phyloP scores from a whole-genome alignment of 2,797 vertebrate species.

The Capromys pilorides region DNA sequence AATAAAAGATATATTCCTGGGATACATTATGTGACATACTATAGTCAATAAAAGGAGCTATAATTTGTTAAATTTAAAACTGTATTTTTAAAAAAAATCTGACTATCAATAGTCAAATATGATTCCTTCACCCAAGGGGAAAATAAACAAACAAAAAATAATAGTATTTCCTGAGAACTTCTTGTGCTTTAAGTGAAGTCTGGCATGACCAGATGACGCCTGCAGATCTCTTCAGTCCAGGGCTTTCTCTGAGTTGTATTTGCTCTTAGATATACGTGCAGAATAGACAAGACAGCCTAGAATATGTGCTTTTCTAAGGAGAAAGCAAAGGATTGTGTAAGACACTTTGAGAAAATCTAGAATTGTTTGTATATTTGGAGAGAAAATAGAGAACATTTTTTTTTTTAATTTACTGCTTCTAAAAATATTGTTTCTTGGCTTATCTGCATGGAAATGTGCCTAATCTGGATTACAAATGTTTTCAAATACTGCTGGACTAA shows the following conservation, averaged over 20 bases:
- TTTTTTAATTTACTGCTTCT: not conserved
- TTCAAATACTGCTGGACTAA: slow-evolving; percentile 21
- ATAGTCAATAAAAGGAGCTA: not conserved
- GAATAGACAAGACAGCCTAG: not conserved
- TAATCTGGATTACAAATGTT: slow-evolving; percentile 36
- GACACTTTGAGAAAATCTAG: not conserved
- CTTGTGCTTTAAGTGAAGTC: too few relatives aligned
- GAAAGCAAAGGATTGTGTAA: not conserved
- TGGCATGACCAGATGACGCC: accelerated
- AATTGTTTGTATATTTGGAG: not conserved
- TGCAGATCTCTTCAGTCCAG: not conserved
- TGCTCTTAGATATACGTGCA: not conserved
- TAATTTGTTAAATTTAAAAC: slow-evolving; percentile 12
- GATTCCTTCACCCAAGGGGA: not conserved
- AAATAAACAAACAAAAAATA: not conserved
- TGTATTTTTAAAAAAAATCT: not conserved
- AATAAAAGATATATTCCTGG: not conserved
- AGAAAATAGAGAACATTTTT: not conserved
- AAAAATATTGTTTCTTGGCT: slow-evolving; percentile 24
- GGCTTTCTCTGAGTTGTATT: not conserved
- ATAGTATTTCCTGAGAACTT: not conserved
- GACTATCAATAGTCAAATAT: not conserved
- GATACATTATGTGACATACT: not conserved
- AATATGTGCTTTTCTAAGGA: not conserved
- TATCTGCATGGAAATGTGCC: slow-evolving; percentile 27